A percentile compares a stretch with the other conserved stretches of the same genome.
Conservation (phyloP, 2,797 vertebrate species). For the Dermochelys coriacea region DNA sequence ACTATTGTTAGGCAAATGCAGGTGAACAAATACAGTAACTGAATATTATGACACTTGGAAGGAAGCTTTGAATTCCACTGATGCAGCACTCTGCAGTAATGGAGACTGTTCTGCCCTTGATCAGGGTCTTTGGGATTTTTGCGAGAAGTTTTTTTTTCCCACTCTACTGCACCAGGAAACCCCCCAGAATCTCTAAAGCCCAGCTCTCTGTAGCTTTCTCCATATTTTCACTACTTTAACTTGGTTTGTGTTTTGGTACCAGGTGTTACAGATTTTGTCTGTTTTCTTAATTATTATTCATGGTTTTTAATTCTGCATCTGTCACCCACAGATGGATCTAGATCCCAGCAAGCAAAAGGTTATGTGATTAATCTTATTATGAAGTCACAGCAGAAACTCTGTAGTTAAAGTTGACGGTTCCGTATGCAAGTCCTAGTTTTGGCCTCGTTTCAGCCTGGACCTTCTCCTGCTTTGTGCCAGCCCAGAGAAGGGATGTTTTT, state of each 20-base stretch:
- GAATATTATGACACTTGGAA: not conserved
- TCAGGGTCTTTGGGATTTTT: not conserved
- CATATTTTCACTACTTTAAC: not conserved
- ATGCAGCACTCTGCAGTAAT: not conserved
- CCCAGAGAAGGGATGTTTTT: slow-evolving; percentile 44
- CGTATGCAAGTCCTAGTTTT: not conserved
- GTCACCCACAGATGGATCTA: not conserved
- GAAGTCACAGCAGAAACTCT: not conserved
- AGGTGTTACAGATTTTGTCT: not conserved
- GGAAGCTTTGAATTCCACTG: not conserved
- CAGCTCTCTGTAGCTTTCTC: not conserved
- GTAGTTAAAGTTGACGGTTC: not conserved
- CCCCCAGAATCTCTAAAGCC: not conserved
- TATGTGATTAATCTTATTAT: not conserved
- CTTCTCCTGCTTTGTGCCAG: slow-evolving; percentile 64
- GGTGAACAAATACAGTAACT: not conserved
- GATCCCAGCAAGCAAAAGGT: not conserved
- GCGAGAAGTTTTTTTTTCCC: not conserved
- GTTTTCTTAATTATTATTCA: not conserved
- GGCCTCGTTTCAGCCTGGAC: slow-evolving; percentile 11
- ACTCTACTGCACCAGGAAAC: not conserved
- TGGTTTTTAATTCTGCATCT: not conserved
- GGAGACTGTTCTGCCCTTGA: not conserved
- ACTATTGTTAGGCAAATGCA: not conserved
- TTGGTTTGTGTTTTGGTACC: not conserved